Evolutionary conservation across 2,888 invertebrate species (phyloP).

Genomic region (Cenopis cana): DNA sequence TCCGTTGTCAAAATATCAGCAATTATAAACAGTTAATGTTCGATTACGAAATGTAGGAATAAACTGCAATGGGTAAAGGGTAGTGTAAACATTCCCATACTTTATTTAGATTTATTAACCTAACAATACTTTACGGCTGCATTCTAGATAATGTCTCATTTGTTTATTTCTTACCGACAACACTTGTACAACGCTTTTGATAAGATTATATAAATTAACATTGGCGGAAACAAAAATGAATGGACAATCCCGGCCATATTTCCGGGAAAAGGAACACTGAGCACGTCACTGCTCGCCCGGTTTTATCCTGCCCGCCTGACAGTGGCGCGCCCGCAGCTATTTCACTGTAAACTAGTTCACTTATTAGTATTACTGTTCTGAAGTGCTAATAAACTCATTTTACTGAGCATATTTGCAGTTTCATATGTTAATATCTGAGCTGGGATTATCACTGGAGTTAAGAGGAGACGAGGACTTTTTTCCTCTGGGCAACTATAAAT

Average conservation of each 20-base stretch:
- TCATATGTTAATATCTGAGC: conserved; percentile 4
- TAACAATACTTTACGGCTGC: too few species aligned
- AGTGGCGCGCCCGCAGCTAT: neutral
- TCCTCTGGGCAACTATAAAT: neutral
- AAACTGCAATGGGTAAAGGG: too few species aligned
- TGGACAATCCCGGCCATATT: neutral
- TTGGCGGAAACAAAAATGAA: neutral
- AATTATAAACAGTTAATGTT: too few species aligned
- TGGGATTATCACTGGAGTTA: neutral
- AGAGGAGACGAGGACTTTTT: neutral
- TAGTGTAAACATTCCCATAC: too few species aligned
- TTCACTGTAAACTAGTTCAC: conserved; percentile 9
- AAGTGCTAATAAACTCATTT: neutral
- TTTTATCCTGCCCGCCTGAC: conserved; percentile 12
- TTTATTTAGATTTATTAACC: too few species aligned
- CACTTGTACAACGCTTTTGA: too few species aligned
- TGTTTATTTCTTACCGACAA: too few species aligned
- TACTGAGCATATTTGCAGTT: neutral
- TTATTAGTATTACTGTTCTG: conserved; percentile 10
- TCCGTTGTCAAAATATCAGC: too few species aligned
- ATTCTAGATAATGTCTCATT: too few species aligned
- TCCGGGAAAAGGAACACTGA: neutral
- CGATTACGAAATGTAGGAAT: too few species aligned
- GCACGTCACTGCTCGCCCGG: neutral
- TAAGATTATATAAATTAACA: neutral